Evolutionary conservation across 2,113 vertebrate species (phyloP), one percentile per base, ranked within the genome.

Genomic region (Gadus macrocephalus): DNA sequence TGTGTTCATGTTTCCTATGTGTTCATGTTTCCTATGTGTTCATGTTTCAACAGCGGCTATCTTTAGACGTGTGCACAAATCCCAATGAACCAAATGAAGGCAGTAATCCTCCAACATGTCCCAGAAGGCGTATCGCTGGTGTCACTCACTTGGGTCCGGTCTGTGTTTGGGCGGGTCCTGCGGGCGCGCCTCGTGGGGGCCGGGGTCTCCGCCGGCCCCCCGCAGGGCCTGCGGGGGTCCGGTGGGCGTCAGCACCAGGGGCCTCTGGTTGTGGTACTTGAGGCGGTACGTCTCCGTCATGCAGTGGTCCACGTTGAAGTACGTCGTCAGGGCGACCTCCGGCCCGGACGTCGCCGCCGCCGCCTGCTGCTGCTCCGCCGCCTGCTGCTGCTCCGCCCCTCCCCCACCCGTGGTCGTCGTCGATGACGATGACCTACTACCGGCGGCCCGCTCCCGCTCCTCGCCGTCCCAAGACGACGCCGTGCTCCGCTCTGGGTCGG

Each of bases 281-380:
- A 97, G 76, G 75, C 97, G 94, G 78, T 99, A 99, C 0, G 95
- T 98, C 82, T 99, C 97, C 15, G 97, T 99, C 97, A 99, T 99
- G 76, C 97, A 99, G 80, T 92, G 94, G 70, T 99, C 97, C 67
- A 99, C 97, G 0, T 94, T 96, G 86, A 99, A 99, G 71, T 99
- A 99, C 4, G 96, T 99, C 0, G 96, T 99, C 19, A 96, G 89
- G 6, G 94, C 90, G 67, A 99, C 75, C 20, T 90, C 91, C 17
- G 94, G 93, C 8, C 83, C 86, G 11, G 86, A 87, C 67, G 74
- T 79, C 0, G 62, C 3, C 2, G 62, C 3, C 2, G 79, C 84
- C 19, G 78, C 85, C n/a, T n/a, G n/a, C n/a, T n/a, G n/a, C n/a
- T n/a, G n/a, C n/a, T n/a, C n/a, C 25, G 25, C 2, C 19, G 20